phyloP scores from a whole-genome alignment of 2,797 vertebrate genomes.

The Garrulus glandarius region DNA sequence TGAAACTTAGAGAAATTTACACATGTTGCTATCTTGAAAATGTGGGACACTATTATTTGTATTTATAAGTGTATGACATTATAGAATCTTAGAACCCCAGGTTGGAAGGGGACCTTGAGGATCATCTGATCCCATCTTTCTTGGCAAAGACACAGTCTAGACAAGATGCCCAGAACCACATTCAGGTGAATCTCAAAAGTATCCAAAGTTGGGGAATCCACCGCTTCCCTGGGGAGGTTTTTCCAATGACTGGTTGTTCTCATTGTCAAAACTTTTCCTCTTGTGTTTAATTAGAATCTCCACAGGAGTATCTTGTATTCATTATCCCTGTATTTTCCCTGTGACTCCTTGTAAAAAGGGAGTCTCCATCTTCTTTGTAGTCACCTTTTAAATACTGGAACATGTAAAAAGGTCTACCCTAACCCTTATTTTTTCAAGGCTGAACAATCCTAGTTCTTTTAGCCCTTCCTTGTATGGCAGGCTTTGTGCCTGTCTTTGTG shows the following conservation, averaged over 20 bases:
- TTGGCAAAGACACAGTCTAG: neutral
- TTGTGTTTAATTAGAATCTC: neutral
- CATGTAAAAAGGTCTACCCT: neutral
- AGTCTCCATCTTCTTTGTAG: neutral
- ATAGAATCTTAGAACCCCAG: neutral
- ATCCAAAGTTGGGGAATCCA: neutral
- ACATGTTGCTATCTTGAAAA: neutral
- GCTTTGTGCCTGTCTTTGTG: neutral
- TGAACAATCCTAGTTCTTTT: neutral
- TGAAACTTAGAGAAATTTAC: neutral
- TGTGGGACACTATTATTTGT: neutral
- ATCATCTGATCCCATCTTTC: neutral
- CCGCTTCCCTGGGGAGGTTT: fast-evolving
- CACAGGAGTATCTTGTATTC: fast-evolving
- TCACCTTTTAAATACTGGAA: neutral
- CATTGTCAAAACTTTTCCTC: neutral
- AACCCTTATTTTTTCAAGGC: neutral
- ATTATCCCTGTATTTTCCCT: neutral
- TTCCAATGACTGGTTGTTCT: neutral
- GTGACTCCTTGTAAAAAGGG: neutral
- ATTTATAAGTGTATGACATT: neutral
- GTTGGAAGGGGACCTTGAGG: neutral
- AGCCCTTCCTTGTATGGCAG: neutral
- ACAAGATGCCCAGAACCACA: neutral
- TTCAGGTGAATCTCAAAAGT: neutral